A percentile compares a stretch with the other conserved stretches of the same genome.
These are phyloP conservation scores for Cantharis flavilabris DNA, from an alignment of 2,888 invertebrate genomes.

Conservation along the genomic window DNA sequence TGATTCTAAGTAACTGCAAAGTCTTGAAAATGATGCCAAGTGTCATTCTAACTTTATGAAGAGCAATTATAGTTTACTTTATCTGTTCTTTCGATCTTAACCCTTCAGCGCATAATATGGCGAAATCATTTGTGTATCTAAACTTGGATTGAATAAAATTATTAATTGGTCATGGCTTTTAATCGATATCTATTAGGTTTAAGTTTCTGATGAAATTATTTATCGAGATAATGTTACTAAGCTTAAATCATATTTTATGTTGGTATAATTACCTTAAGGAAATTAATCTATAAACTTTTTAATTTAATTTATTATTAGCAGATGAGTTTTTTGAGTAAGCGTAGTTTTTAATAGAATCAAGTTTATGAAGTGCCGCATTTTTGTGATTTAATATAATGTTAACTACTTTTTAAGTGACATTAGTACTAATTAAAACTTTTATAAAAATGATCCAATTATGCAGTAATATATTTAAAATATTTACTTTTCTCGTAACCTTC, in stretches of 20 bases:
- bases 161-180: neutral
- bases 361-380: neutral
- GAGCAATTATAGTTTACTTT: slow-evolving; percentile 1
- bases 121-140: neutral
- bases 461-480: neutral
- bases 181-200: neutral
- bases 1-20: neutral
- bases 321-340: neutral
- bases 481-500: neutral
- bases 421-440: neutral
- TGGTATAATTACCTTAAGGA: neutral
- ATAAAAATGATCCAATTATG: neutral
- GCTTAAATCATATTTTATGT: slow-evolving; percentile 1
- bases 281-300: neutral
- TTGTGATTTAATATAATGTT: neutral
- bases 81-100: neutral
- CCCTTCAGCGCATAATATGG: neutral
- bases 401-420: neutral
- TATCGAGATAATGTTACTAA: neutral
- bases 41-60: slow-evolving; percentile 1
- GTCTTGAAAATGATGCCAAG: slow-evolving; percentile 3
- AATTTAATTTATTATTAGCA: neutral
- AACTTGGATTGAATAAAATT: neutral
- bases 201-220: neutral
- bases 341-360: neutral